Conservation (phyloP, 2,888 invertebrate genomes). For the Coleophora flavipennella region DNA sequence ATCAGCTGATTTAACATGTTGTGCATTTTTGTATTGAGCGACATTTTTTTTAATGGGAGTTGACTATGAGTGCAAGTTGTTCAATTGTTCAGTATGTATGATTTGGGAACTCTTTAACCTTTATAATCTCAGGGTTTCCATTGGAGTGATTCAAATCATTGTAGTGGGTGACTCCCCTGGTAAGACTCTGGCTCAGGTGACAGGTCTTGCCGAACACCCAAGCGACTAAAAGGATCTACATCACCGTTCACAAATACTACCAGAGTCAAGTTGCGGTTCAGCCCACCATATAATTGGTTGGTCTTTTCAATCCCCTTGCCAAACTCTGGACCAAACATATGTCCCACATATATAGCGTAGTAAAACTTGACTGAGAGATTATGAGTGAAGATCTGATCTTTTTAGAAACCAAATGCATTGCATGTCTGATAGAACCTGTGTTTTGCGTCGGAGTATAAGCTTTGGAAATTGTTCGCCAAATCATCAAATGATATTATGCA, state of each 20-base stretch:
- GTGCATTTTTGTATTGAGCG: too few species aligned
- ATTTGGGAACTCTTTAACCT: neutral
- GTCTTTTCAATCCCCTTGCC: neutral
- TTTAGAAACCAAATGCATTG: constrained; percentile 7
- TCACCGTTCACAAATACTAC: constrained; percentile 8
- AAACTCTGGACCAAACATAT: constrained; percentile 2
- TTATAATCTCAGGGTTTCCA: neutral
- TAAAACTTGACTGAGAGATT: neutral
- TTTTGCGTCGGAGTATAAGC: neutral
- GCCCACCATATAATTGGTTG: constrained; percentile 6
- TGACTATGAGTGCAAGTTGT: too few species aligned
- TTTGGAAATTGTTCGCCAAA: neutral
- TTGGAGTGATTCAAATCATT: neutral
- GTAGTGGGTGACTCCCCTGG: neutral
- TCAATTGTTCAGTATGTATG: too few species aligned
- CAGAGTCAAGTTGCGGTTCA: constrained; percentile 2
- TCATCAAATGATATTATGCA: neutral
- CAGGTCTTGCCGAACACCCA: neutral
- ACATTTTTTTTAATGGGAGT: too few species aligned
- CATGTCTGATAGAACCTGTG: constrained; percentile 4
- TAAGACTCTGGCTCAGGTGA: too few species aligned
- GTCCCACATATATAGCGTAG: neutral
- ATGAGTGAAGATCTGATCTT: neutral
- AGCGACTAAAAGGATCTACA: constrained; percentile 6
- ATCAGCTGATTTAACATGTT: too few species aligned